phyloP scores from a whole-genome alignment of 2,888 invertebrate genomes.

The Lordiphosa fenestrarum region DNA sequence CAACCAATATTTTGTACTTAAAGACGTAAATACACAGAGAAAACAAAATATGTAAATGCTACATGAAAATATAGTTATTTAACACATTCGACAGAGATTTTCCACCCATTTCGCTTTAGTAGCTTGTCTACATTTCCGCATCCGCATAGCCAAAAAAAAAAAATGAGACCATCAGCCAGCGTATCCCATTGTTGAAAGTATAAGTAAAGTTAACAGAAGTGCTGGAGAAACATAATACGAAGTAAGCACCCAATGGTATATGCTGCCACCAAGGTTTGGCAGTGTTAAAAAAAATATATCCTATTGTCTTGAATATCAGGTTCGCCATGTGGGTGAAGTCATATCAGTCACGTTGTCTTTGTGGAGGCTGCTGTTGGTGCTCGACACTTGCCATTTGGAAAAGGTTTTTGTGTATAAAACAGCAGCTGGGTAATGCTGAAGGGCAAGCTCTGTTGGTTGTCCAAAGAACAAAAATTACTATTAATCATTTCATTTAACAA shows the following conservation, averaged over 20 bases:
- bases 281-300: constrained; percentile 35
- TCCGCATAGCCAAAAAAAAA: no score
- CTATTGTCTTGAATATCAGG: constrained; percentile 37
- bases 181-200: no score
- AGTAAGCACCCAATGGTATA: constrained; percentile 18
- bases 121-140: no score
- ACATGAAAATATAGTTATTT: no score
- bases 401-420: constrained; percentile 1
- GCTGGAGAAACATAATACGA: constrained; percentile 9
- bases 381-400: constrained; percentile 1
- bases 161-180: no score
- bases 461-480: no score
- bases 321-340: constrained; percentile 42
- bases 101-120: no score
- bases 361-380: neutral
- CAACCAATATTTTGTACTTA: no score
- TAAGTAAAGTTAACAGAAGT: constrained; percentile 14
- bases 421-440: constrained; percentile 6
- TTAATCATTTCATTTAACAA: no score
- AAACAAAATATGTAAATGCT: no score
- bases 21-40: no score
- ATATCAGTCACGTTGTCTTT: constrained; percentile 23
- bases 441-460: neutral
- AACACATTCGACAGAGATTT: no score
- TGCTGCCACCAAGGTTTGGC: constrained; percentile 31